Evolutionary conservation across 2,797 vertebrate genomes (phyloP).

Genomic region (Rhyacichthys aspro): DNA sequence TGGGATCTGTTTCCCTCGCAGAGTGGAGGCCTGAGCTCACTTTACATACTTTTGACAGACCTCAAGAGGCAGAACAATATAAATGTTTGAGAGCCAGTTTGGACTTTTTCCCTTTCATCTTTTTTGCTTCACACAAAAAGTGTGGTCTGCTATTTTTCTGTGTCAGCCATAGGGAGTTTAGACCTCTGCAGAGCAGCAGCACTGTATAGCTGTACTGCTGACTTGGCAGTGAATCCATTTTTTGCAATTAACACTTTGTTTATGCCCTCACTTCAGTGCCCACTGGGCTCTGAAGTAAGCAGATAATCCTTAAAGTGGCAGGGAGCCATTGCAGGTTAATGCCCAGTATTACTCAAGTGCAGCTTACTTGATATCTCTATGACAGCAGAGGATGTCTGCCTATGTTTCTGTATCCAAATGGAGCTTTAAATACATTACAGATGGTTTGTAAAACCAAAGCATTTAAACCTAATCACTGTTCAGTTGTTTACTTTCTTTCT

Average conservation of each 20-base stretch:
- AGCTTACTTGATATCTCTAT: conserved; percentile 55
- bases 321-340: conserved; percentile 61
- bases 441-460: conserved; percentile 1
- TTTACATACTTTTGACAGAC: conserved; percentile 64
- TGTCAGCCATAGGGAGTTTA: conserved; percentile 55
- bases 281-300: conserved; percentile 67
- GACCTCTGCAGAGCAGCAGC: conserved; percentile 53
- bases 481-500: not conserved
- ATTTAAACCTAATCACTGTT: not conserved
- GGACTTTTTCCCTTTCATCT: conserved; percentile 68
- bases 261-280: conserved; percentile 61
- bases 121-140: conserved; percentile 55
- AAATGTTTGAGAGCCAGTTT: conserved; percentile 70
- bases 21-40: conserved; percentile 57
- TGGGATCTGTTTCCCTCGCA: conserved; percentile 53
- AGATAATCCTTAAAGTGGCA: conserved; percentile 74
- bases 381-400: conserved; percentile 51
- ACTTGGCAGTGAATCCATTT: conserved; percentile 66
- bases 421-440: conserved; percentile 28
- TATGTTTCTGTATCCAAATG: conserved; percentile 27
- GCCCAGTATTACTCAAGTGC: conserved; percentile 65
- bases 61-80: conserved; percentile 66
- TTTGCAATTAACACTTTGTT: conserved; percentile 77
- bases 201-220: conserved; percentile 37
- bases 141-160: conserved; percentile 51